A percentile compares a stretch with the other conserved stretches of the same genome.
phyloP scores from a whole-genome alignment of 2,888 invertebrate species.

The Amblyteles armatorius region DNA sequence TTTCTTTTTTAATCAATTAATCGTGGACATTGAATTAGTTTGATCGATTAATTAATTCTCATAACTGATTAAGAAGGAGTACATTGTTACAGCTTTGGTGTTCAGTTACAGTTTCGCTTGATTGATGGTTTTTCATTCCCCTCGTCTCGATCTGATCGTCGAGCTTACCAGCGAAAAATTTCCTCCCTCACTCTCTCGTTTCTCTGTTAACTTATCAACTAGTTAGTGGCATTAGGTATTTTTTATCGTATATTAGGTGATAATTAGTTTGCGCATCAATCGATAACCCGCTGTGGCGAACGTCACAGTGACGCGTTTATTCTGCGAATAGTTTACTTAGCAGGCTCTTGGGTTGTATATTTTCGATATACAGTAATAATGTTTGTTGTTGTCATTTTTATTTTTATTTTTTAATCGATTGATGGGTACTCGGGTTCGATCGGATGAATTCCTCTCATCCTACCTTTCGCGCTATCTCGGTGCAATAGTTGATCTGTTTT shows the following conservation, averaged over 20 bases:
- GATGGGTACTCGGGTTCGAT: constrained; percentile 55
- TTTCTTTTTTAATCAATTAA: constrained; percentile 63
- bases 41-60: constrained; percentile 68
- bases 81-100: constrained; percentile 82
- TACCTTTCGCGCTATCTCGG: constrained; percentile 18
- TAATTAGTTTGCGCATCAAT: constrained; percentile 39
- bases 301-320: constrained; percentile 46
- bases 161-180: constrained; percentile 29
- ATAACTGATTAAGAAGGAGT: constrained; percentile 71
- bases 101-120: constrained; percentile 83
- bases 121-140: constrained; percentile 64
- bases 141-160: constrained; percentile 45
- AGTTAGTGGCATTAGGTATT: constrained; percentile 50
- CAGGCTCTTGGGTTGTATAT: constrained; percentile 49
- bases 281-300: constrained; percentile 18
- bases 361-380: constrained; percentile 45
- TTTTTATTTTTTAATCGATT: constrained; percentile 52
- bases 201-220: constrained; percentile 26
- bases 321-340: constrained; percentile 37
- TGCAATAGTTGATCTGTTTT: constrained; percentile 32
- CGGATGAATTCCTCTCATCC: constrained; percentile 39
- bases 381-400: constrained; percentile 39
- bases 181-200: not conserved
- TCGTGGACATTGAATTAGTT: constrained; percentile 68
- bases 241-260: constrained; percentile 59